Conservation (phyloP, 2,888 invertebrate genomes). For the Leptogaster cylindrica region DNA sequence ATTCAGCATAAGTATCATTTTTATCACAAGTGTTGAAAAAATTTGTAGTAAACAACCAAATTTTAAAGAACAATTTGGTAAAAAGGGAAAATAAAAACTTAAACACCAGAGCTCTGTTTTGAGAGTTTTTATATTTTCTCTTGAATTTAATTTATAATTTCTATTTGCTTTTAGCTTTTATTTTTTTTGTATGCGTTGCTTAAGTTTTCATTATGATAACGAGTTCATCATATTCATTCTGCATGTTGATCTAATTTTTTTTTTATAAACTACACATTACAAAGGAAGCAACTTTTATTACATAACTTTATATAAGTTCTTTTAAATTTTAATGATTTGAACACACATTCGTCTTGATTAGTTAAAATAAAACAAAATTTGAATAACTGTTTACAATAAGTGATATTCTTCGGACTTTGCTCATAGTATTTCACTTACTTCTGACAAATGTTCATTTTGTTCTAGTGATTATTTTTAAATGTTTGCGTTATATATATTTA, state of each 20-base stretch:
- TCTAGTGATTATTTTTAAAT: neutral
- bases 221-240: conserved; percentile 1
- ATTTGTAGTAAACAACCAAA: no score
- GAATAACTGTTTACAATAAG: neutral
- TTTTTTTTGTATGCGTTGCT: conserved; percentile 26
- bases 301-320: conserved; percentile 32
- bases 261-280: conserved; percentile 37
- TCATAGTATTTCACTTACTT: neutral
- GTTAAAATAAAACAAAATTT: neutral
- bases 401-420: neutral
- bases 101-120: no score
- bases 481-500: neutral
- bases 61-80: no score
- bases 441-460: conserved; percentile 5
- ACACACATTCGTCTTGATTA: conserved; percentile 28
- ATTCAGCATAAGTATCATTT: no score
- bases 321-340: conserved; percentile 21
- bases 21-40: no score
- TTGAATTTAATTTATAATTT: conserved; percentile 35
- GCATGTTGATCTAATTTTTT: conserved; percentile 16
- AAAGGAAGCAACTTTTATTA: conserved; percentile 36
- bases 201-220: conserved; percentile 29
- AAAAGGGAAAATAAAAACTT: no score
- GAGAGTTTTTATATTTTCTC: conserved; percentile 11
- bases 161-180: conserved; percentile 35